A percentile compares a stretch with the other conserved stretches of the same genome.
Conservation (phyloP, 2,113 vertebrate genomes). For the Tragulus kanchil region DNA sequence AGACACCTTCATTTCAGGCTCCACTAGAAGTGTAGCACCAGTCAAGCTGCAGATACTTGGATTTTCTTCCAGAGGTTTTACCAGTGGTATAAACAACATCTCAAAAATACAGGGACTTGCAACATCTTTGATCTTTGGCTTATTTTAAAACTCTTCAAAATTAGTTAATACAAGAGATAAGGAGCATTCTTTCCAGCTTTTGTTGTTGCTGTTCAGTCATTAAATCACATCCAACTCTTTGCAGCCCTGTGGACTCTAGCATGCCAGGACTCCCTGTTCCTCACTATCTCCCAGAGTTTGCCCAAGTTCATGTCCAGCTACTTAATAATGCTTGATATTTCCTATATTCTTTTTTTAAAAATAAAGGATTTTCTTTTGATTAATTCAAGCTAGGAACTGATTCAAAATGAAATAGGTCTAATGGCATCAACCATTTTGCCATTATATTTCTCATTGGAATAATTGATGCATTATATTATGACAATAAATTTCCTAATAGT, state of each 20-base stretch:
- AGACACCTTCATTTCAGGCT: background rate
- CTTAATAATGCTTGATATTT: background rate
- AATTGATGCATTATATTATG: background rate
- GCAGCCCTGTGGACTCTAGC: background rate
- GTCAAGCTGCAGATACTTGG: background rate
- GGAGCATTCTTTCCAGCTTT: background rate
- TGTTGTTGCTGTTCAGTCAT: background rate
- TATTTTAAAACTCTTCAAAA: background rate
- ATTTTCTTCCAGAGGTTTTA: background rate
- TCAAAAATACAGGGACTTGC: background rate
- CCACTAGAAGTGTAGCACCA: background rate
- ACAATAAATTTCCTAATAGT: background rate
- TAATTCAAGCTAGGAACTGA: background rate
- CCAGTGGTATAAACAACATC: background rate
- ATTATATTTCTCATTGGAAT: background rate
- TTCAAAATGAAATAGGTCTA: background rate
- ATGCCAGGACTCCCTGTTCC: background rate
- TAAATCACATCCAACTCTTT: background rate
- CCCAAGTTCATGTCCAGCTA: background rate
- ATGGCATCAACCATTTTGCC: background rate
- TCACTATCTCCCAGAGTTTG: background rate
- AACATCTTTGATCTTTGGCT: background rate
- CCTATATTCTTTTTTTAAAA: background rate
- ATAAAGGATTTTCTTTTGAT: background rate
- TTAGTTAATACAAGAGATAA: background rate